Conservation (phyloP, 1,140 invertebrate genomes). For the roundworm (Caenorhabditis elegans) region DNA sequence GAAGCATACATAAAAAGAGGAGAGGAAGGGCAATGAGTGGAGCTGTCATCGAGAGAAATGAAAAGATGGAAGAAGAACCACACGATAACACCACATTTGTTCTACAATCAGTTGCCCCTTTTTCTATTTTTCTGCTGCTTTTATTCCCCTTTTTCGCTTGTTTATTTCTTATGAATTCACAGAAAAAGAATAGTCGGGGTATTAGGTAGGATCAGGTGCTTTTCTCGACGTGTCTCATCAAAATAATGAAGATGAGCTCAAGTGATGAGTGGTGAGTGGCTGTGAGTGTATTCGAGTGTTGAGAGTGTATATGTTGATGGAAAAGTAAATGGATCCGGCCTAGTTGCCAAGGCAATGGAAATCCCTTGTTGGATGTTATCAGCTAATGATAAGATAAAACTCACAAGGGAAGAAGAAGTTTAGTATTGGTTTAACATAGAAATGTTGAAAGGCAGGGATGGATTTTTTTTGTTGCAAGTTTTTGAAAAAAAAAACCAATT, state of each 20-base stretch:
- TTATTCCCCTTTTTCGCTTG: neutral
- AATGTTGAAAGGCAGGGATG: too few relatives aligned
- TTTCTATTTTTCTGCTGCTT: neutral
- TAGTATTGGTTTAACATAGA: too few relatives aligned
- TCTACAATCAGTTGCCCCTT: neutral
- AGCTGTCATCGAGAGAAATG: neutral
- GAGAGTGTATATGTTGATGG: neutral
- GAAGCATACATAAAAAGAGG: too few relatives aligned
- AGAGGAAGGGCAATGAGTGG: neutral
- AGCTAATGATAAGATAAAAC: too few relatives aligned
- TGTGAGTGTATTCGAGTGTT: too few relatives aligned
- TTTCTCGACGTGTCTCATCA: neutral
- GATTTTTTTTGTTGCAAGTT: too few relatives aligned
- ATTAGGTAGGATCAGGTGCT: slow-evolving; percentile 29
- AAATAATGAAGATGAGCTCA: neutral
- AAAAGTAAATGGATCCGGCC: neutral
- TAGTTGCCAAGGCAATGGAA: neutral
- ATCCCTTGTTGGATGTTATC: neutral
- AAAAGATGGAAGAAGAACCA: neutral
- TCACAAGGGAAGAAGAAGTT: too few relatives aligned
- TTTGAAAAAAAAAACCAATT: too few relatives aligned
- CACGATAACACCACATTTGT: neutral
- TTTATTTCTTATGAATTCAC: neutral
- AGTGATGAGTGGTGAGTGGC: neutral
- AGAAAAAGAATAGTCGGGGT: neutral